Percentiles rank a stretch among this genome's conserved stretches.
These are phyloP conservation scores for Cheilosia vulpina DNA, from an alignment of 2,888 invertebrate genomes.

Conservation along the genomic window DNA sequence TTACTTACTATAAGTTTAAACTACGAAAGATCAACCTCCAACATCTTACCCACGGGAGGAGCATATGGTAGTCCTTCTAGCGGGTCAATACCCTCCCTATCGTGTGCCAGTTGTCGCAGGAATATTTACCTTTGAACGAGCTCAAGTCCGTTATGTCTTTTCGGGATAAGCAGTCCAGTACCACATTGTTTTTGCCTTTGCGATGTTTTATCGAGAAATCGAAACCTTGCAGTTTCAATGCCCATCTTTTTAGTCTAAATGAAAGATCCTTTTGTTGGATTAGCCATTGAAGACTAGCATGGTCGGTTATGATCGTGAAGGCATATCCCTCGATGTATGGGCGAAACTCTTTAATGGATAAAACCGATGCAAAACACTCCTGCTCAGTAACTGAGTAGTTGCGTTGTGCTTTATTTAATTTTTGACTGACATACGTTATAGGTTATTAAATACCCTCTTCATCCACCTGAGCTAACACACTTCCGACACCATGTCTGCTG, in stretches of 20 bases:
- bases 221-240: constrained; percentile 76
- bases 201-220: constrained; percentile 74
- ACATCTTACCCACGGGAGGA: constrained; percentile 23
- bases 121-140: no score
- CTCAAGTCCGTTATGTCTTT: no score
- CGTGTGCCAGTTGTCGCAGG: no score
- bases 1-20: neutral
- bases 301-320: constrained; percentile 75
- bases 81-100: no score
- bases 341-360: constrained; percentile 47
- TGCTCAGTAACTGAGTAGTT: neutral
- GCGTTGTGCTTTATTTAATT: neutral
- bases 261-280: constrained; percentile 76
- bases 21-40: neutral
- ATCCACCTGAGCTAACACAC: neutral
- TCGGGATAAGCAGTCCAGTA: no score
- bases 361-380: neutral
- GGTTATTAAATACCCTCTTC: constrained; percentile 15
- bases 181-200: constrained; percentile 13
- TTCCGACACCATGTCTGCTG: neutral
- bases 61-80: no score
- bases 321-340: constrained; percentile 57
- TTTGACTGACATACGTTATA: constrained; percentile 7
- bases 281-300: constrained; percentile 77
- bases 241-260: constrained; percentile 77